Evolutionary conservation across 1,140 invertebrate genomes (phyloP).

Genomic region (Pygmarrhopalites habei): DNA sequence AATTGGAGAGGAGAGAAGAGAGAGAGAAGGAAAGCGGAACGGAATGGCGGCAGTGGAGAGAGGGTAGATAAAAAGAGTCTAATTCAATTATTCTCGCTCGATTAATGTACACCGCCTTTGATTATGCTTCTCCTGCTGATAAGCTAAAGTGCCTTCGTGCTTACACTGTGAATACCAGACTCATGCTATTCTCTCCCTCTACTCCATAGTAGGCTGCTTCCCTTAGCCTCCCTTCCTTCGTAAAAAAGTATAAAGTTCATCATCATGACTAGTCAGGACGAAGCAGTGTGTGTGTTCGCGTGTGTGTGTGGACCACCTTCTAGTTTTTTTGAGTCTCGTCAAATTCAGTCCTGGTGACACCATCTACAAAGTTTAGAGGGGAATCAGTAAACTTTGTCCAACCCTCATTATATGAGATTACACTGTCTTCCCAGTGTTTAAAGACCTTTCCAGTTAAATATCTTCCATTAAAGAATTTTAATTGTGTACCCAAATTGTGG

Average conservation of each 20-base stretch:
- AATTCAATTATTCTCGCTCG: constrained; percentile 21
- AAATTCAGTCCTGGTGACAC: not conserved
- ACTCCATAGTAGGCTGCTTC: not conserved
- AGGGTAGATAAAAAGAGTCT: constrained; percentile 14
- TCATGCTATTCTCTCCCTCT: no score
- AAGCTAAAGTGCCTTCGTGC: constrained; percentile 17
- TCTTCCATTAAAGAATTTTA: no score
- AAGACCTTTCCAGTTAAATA: no score
- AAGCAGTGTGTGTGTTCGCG: not conserved
- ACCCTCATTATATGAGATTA: no score
- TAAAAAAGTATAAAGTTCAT: not conserved
- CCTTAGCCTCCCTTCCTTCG: not conserved
- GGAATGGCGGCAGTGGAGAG: not conserved
- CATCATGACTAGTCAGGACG: not conserved
- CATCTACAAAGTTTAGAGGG: not conserved
- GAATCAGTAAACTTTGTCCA: no score
- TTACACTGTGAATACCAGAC: not conserved
- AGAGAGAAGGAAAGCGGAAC: not conserved
- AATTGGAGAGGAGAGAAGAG: not conserved
- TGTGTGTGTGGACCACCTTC: not conserved
- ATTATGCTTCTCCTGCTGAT: constrained; percentile 16
- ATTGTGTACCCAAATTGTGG: no score
- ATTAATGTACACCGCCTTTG: constrained; percentile 15
- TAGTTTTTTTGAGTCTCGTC: not conserved
- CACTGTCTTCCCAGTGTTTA: no score